Conservation (phyloP, 2,888 invertebrate species). For the Tineola bisselliella region DNA sequence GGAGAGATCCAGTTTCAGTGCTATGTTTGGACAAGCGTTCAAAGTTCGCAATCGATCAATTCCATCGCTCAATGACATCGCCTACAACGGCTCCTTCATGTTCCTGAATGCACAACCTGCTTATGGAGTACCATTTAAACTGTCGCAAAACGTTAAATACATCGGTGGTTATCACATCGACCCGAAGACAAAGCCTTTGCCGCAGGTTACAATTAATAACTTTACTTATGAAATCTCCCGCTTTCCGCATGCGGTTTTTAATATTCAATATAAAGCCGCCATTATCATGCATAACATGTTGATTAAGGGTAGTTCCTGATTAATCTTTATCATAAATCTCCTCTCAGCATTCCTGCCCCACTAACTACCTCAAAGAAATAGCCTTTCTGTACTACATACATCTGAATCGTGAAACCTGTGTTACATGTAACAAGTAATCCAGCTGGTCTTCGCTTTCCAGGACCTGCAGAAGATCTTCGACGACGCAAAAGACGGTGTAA, state of each 20-base stretch:
- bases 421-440: too few species aligned
- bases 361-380: too few species aligned
- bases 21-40: conserved; percentile 26
- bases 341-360: too few species aligned
- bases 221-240: too few species aligned
- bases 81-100: conserved; percentile 31
- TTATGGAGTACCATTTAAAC: conserved; percentile 29
- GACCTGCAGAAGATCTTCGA: conserved; percentile 25
- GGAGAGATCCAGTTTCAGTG: conserved; percentile 30
- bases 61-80: conserved; percentile 28
- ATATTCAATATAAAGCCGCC: not conserved
- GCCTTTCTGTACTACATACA: too few species aligned
- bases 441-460: too few species aligned
- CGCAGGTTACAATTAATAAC: conserved; percentile 24
- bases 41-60: conserved; percentile 25
- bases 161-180: conserved; percentile 39
- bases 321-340: too few species aligned
- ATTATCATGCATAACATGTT: too few species aligned
- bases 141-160: conserved; percentile 32
- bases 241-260: too few species aligned
- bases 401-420: too few species aligned
- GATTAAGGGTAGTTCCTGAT: too few species aligned
- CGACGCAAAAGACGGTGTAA: conserved; percentile 26
- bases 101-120: conserved; percentile 36
- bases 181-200: conserved; percentile 21